A percentile compares a stretch with the other conserved stretches of the same genome.
Conservation (phyloP, 1,140 invertebrate genomes). For the Lasioglossum albipes region DNA sequence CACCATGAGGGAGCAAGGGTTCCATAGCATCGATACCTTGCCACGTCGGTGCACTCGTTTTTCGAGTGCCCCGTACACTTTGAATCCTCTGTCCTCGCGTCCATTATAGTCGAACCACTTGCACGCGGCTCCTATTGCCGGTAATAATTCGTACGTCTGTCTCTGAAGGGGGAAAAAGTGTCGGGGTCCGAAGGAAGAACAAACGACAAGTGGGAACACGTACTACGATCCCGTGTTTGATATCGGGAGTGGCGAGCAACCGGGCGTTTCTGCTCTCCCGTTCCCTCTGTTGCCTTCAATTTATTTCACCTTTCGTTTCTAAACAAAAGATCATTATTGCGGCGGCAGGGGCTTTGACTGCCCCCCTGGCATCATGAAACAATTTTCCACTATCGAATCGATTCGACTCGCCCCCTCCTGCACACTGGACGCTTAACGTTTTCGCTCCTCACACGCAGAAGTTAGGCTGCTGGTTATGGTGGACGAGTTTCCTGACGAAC, state of each 20-base stretch:
- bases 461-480: too few relatives aligned
- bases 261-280: neutral
- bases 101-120: constrained; percentile 52
- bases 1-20: constrained; percentile 4
- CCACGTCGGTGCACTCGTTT: constrained; percentile 23
- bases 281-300: constrained; percentile 36
- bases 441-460: too few relatives aligned
- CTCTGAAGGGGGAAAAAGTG: constrained; percentile 33
- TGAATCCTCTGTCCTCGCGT: constrained; percentile 46
- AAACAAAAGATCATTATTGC: constrained; percentile 44
- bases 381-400: too few relatives aligned
- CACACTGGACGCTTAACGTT: too few relatives aligned
- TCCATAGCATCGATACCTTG: constrained; percentile 36
- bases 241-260: constrained; percentile 23
- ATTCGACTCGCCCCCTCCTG: neutral
- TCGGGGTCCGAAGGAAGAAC: constrained; percentile 40
- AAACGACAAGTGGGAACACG: constrained; percentile 52
- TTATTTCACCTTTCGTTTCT: constrained; percentile 38
- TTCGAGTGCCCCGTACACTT: constrained; percentile 47
- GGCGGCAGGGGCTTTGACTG: neutral
- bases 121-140: constrained; percentile 47
- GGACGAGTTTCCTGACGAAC: too few relatives aligned
- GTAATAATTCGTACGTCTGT: constrained; percentile 60
- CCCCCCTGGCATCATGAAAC: too few relatives aligned
- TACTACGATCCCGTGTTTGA: constrained; percentile 55